Base-by-base conservation (phyloP, 2,797 vertebrate genomes). In the Somateria mollissima region DNA sequence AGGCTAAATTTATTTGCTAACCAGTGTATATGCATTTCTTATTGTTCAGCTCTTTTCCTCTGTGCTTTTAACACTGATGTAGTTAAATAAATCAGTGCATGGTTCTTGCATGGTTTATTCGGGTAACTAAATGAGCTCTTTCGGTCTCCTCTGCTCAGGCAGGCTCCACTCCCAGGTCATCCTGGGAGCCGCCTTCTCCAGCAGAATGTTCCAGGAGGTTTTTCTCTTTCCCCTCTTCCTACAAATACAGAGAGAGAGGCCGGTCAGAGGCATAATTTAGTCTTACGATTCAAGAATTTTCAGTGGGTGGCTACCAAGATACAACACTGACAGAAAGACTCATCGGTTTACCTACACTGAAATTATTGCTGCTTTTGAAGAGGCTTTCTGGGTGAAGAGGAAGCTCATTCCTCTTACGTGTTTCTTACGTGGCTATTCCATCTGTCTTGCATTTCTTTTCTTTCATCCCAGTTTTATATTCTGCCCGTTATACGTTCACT, bases 261-360 rank as follows among this genome's bases (percentile, higher is more conserved):
- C 79, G 47, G 37, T 58, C n/a, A 79, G 24, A 91, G 73, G 21
- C 70, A 43, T 88, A 60, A 87, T 90, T 90, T 86, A 57, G 45
- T 94, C 73, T 84, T 82, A 78, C 92, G 76, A 92, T 56, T 72
- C 53, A 79, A 58, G 72, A 84, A 64, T 64, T 94, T 60, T 80
- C 57, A 76, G 92, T 93, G 77, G 71, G 88, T n/a, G 80, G 87
- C 80, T 95, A 88, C 85, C 58, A 70, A 82, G 70, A 95, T 73
- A 18, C 0, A 2, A 37, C 72, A 11, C 2, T 84, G 91, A 57
- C 20, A 80, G 84, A 49, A n/a, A 83, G 58, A 61, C 61, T 92
- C 34, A 56, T 91, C 60, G 78, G 83, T 60, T 73, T 60, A 84
- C 62, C 62, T 72, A n/a, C 79, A 56, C 79, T 88, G 83, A 88